These are phyloP conservation scores for Otus scops DNA, from an alignment of 2,797 vertebrate species.

Conservation along the genomic window DNA sequence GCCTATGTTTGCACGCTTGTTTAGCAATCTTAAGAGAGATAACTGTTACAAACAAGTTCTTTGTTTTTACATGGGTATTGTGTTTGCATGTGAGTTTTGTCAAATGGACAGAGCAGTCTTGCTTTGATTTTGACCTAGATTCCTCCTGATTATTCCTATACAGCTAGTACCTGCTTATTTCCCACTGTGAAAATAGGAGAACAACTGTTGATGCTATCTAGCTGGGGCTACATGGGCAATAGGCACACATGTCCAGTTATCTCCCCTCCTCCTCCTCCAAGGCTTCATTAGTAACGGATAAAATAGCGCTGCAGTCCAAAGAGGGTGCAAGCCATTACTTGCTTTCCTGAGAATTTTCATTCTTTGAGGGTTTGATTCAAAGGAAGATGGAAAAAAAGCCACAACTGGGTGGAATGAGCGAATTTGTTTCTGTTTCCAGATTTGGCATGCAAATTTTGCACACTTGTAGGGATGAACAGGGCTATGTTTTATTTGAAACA, in stretches of 20 bases:
- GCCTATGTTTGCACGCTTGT: not conserved
- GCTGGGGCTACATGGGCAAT: constrained; percentile 26
- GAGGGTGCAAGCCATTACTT: not conserved
- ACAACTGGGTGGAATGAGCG: not conserved
- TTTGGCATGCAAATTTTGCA: not conserved
- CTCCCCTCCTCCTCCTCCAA: not conserved
- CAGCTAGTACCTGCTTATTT: constrained; percentile 66
- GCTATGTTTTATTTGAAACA: not conserved
- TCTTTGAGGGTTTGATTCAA: not conserved
- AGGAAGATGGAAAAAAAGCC: not conserved
- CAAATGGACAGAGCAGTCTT: constrained; percentile 41
- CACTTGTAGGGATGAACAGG: not conserved
- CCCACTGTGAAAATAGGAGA: constrained; percentile 71
- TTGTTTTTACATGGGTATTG: constrained; percentile 46
- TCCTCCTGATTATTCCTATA: constrained; percentile 64
- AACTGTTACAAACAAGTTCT: constrained; percentile 30
- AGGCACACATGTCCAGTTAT: not conserved
- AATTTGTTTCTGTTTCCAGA: not conserved
- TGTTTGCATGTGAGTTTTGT: constrained; percentile 58
- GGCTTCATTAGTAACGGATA: not conserved
- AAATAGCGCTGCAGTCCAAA: not conserved
- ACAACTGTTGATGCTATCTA: constrained; percentile 67
- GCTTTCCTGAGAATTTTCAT: not conserved
- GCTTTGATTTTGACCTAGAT: constrained; percentile 75
- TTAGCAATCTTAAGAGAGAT: not conserved